Evolutionary conservation across 2,888 invertebrate genomes (phyloP).

Genomic region (Panzeria rudis): DNA sequence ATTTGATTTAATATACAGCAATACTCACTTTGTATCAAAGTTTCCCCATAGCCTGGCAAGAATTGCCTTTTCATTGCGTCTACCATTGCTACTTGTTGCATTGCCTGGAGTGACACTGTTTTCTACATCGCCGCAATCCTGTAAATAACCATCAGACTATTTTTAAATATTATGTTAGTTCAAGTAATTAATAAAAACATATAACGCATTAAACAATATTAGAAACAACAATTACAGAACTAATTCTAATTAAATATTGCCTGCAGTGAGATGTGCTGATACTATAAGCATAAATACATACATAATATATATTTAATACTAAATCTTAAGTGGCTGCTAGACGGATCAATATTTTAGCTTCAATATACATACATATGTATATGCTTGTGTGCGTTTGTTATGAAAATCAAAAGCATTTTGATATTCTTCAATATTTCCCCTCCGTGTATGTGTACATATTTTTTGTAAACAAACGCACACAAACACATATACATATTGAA

Average conservation of each 20-base stretch:
- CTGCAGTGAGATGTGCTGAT: slow-evolving; percentile 9
- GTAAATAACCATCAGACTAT: slow-evolving; percentile 82
- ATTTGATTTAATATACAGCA: no score
- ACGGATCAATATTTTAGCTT: no score
- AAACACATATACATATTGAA: no score
- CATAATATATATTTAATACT: no score
- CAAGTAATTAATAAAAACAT: slow-evolving; percentile 32
- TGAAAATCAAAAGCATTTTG: no score
- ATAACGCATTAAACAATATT: slow-evolving; percentile 11
- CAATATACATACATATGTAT: no score
- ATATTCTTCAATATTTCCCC: no score
- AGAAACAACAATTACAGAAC: slow-evolving; percentile 10
- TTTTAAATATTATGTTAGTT: slow-evolving; percentile 75
- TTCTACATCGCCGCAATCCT: slow-evolving; percentile 80
- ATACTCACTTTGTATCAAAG: slow-evolving; percentile 89
- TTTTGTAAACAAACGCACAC: no score
- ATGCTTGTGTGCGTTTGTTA: no score
- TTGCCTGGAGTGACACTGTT: slow-evolving; percentile 75
- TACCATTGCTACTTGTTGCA: slow-evolving; percentile 74
- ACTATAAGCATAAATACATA: background rate
- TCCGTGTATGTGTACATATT: no score
- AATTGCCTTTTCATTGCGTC: slow-evolving; percentile 90
- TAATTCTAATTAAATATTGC: slow-evolving; percentile 13
- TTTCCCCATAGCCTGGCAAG: slow-evolving; percentile 93
- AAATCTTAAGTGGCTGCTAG: no score